These are phyloP conservation scores for Verasper variegatus DNA, from an alignment of 2,113 vertebrate genomes.

Conservation along the genomic window DNA sequence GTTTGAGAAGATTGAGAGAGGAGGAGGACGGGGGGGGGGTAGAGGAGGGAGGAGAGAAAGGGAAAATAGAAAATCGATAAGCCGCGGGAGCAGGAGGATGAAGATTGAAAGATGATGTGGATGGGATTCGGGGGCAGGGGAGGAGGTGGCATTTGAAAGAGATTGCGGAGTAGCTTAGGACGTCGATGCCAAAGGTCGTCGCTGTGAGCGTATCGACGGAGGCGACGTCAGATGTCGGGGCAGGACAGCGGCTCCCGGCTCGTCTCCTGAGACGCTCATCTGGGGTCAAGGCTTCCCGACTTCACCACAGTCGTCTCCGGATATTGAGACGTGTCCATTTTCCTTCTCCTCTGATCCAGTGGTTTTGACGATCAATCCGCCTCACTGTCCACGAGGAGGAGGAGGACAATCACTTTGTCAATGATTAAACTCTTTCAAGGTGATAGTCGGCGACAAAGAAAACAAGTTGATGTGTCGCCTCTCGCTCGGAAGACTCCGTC, in stretches of 20 bases:
- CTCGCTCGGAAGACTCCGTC: conserved; percentile 5
- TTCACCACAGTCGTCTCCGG: conserved; percentile 17
- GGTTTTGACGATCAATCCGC: conserved; percentile 23
- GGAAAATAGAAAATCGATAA: conserved; percentile 82
- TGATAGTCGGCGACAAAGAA: conserved; percentile 14
- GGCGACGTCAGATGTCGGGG: conserved; percentile 17
- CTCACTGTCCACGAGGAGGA: conserved; percentile 21
- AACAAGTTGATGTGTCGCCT: conserved; percentile 29
- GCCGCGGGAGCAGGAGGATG: conserved; percentile 68
- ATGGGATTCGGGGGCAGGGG: conserved; percentile 60
- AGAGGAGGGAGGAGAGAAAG: conserved; percentile 37
- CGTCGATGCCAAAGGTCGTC: conserved; percentile 49
- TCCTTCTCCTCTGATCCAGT: background rate
- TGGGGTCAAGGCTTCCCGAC: conserved; percentile 20
- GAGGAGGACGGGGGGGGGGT: conserved; percentile 28
- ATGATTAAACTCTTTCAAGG: conserved; percentile 30
- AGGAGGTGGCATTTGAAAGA: conserved; percentile 49
- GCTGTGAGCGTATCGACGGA: conserved; percentile 56
- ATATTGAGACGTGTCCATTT: conserved; percentile 37
- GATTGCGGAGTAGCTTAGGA: conserved; percentile 59
- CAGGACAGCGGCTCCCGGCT: conserved; percentile 33
- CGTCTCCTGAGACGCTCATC: conserved; percentile 37
- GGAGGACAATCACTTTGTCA: conserved; percentile 33
- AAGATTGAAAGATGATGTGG: conserved; percentile 78
- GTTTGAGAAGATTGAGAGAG: conserved; percentile 65